A percentile compares a stretch with the other conserved stretches of the same genome.
phyloP scores from a whole-genome alignment of 2,797 vertebrate species.

The Thalassophryne amazonica region DNA sequence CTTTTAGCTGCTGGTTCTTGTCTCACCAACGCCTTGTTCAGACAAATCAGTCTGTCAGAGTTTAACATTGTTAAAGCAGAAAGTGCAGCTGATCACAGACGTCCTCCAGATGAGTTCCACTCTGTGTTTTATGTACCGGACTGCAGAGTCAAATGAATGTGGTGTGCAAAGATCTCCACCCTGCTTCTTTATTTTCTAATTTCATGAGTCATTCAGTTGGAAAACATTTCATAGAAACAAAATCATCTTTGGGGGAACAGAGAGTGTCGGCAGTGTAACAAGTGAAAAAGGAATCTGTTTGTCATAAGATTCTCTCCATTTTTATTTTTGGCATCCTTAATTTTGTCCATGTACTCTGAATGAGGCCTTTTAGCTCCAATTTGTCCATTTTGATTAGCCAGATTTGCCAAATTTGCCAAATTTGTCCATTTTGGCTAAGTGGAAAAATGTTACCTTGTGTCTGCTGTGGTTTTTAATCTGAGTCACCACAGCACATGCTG shows the following conservation, averaged over 20 bases:
- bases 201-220: slow-evolving; percentile 16
- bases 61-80: neutral
- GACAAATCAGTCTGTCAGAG: slow-evolving; percentile 1
- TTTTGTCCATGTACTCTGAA: too few relatives aligned
- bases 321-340: too few relatives aligned
- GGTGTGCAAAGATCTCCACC: neutral
- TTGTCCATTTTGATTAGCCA: too few relatives aligned
- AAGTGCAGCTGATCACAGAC: slow-evolving; percentile 27
- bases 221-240: slow-evolving; percentile 17
- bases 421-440: too few relatives aligned
- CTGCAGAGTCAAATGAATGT: slow-evolving; percentile 27
- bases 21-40: neutral
- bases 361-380: too few relatives aligned
- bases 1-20: neutral
- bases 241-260: neutral
- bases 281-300: slow-evolving; percentile 1
- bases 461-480: too few relatives aligned
- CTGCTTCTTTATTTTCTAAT: slow-evolving; percentile 6
- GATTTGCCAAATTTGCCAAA: too few relatives aligned
- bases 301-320: slow-evolving; percentile 7
- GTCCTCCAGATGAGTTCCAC: slow-evolving; percentile 13
- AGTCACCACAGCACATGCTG: too few relatives aligned
- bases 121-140: neutral
- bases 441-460: too few relatives aligned
- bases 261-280: neutral